These are phyloP conservation scores for Cricetomys ansorgei DNA, from an alignment of 2,113 vertebrate species.

Conservation along the genomic window DNA sequence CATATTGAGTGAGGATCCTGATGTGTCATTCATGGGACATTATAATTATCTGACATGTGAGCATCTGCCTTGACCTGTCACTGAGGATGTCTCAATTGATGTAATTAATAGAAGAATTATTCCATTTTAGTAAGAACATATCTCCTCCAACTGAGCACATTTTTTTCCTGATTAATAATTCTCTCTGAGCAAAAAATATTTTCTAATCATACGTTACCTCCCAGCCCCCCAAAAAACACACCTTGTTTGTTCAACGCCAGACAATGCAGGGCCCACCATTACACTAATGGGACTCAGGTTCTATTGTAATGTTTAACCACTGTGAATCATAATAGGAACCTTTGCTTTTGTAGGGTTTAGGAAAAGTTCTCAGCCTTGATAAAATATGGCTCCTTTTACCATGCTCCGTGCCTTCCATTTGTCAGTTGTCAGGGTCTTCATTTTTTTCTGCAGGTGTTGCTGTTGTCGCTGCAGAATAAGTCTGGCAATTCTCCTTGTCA, in stretches of 20 bases:
- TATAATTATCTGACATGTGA: conserved; percentile 71
- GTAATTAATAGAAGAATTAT: conserved; percentile 84
- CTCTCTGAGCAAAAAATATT: conserved; percentile 76
- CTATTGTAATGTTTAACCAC: conserved; percentile 47
- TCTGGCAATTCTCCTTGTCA: conserved; percentile 77
- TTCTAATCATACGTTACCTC: conserved; percentile 61
- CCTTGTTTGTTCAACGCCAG: conserved; percentile 58
- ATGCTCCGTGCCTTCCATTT: conserved; percentile 42
- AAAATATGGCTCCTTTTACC: conserved; percentile 60
- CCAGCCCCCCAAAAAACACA: too few relatives aligned
- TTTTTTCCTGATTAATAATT: conserved; percentile 86
- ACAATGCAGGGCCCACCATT: conserved; percentile 73
- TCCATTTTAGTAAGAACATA: conserved; percentile 78
- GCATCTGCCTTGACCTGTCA: conserved; percentile 56
- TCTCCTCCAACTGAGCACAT: conserved; percentile 67
- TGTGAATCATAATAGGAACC: conserved; percentile 5
- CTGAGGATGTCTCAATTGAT: conserved; percentile 79
- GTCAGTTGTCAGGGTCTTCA: conserved; percentile 70
- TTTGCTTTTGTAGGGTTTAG: background rate
- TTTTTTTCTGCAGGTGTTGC: conserved; percentile 73
- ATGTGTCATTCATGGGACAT: conserved; percentile 69
- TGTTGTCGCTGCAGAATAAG: conserved; percentile 74
- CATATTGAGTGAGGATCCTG: conserved; percentile 56
- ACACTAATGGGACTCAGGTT: background rate
- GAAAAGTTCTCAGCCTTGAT: conserved; percentile 55